A percentile compares a stretch with the other conserved stretches of the same genome.
Evolutionary conservation across 2,888 invertebrate species (phyloP).

Genomic region (Drosophila nigritarsus): DNA sequence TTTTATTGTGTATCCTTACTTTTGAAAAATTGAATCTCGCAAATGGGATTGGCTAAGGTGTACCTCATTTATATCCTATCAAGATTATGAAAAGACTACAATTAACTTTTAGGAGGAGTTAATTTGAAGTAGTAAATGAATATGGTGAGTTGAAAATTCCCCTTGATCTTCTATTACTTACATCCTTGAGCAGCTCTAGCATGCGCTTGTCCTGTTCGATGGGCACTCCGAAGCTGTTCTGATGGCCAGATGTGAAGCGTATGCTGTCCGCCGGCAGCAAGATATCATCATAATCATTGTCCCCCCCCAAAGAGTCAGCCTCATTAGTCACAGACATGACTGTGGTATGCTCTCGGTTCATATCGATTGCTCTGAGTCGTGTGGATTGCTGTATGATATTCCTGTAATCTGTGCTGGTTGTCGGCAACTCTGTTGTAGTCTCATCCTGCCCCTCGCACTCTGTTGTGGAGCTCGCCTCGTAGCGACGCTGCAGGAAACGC

Average conservation of each 20-base stretch:
- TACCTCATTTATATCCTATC: too few relatives aligned
- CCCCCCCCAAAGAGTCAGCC: constrained; percentile 33
- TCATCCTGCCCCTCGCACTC: constrained; percentile 44
- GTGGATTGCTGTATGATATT: constrained; percentile 65
- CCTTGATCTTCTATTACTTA: constrained; percentile 48
- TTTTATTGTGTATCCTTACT: too few relatives aligned
- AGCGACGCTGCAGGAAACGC: constrained; percentile 72
- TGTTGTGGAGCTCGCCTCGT: constrained; percentile 49
- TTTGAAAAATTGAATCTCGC: too few relatives aligned
- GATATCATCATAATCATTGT: constrained; percentile 69
- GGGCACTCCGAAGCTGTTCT: constrained; percentile 88
- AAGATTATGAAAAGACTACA: too few relatives aligned
- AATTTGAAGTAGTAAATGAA: background rate
- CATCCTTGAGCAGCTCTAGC: constrained; percentile 80
- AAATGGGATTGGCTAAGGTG: too few relatives aligned
- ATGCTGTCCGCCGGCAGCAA: constrained; percentile 75
- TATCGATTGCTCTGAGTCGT: constrained; percentile 59
- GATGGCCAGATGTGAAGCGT: constrained; percentile 88
- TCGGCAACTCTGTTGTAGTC: constrained; percentile 20
- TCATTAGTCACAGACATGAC: constrained; percentile 18
- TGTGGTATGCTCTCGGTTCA: constrained; percentile 41
- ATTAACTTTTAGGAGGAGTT: too few relatives aligned
- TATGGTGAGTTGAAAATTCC: background rate
- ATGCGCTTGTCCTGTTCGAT: constrained; percentile 87
- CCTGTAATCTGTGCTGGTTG: constrained; percentile 25